Evolutionary conservation across 2,888 invertebrate species (phyloP), one percentile per base, ranked within the genome.

Genomic region (Andrena camellia): DNA sequence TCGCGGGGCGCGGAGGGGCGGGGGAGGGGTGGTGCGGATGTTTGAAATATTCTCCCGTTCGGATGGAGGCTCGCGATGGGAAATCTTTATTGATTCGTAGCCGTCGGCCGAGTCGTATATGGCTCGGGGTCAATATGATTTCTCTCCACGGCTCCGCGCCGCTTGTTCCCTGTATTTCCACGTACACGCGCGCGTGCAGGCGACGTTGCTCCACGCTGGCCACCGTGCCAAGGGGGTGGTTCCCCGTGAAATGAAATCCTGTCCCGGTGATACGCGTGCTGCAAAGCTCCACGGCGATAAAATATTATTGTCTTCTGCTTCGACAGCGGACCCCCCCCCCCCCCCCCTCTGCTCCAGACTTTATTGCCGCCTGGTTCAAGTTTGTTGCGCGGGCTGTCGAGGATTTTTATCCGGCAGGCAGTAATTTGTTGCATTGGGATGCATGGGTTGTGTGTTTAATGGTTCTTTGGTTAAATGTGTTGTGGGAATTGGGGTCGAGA

Each of bases 61-160:
- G 87, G 84, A 78, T 89, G 73, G 81, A 89, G 79, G 76, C 90
- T 89, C 87, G 90, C 91, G 91, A 90, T 90, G 89, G 92, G 87
- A 93, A 93, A 93, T 93, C 93, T 93, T 92, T 92, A 93, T 93
- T 92, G 93, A 93, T 93, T 93, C 91, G 90, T 90, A 90, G 87
- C 90, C 90, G 86, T 88, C 90, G 88, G 86, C 80, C 86, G 86
- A 86, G 85, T 86, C 89, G 88, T 90, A 88, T 88, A 90, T 89
- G 86, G 88, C 89, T 88, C 89, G 88, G 88, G 92, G 92, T 92
- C 92, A 92, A 92, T 92, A 91, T 90, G 90, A 92, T 92, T 90
- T 88, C 86, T 88, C 88, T 82, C 77, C 72, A 78, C 71, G 66
- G 75, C 68, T 78, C 63, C 67, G 78, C 71, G 50, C 66, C 29